Evolutionary conservation across 2,888 invertebrate genomes (phyloP), one percentile per base, ranked within the genome.

Genomic region (Leucania comma): DNA sequence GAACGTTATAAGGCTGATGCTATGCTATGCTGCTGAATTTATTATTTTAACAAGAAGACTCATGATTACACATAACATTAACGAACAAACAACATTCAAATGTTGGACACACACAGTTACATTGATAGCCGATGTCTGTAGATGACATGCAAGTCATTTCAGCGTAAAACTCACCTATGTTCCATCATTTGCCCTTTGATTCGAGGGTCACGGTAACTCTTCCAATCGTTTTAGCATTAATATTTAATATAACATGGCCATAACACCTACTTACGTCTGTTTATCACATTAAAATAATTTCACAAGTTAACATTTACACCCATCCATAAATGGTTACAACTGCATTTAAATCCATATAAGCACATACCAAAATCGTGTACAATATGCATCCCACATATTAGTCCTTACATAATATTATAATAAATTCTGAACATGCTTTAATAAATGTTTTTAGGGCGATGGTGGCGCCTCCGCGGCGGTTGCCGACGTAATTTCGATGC

Each of bases 401-500:
- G 62, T 60, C 63, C 56, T 78, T 78, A 75, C 58, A 72, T 75
- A 78, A 72, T 29, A 59, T 42, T 50, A 60, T 77, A 83, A 83
- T 83, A 74, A 76, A 83, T 83, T 83, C 83, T 64, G 69, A 58
- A 56, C 83, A 85, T 82, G 82, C 70, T 64, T 72, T 66, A 74
- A 72, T 82, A 77, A 82, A 72, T 67, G 69, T 60, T 77, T 85
- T 82, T 70, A 73, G 66, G 67, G 59, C 70, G 63, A 63, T 42
- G 50, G 70, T 76, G 83, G 83, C 83, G 83, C 83, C 83, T 72
- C 70, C 29, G 26, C 58, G 73, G 26, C 79, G 78, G 66, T 82
- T 67, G 56, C 29, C 59, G 70, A 67, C 10, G 75, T 70, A 75
- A 83, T 83, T 83, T 69, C 74, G 69, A 84, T 80, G 78, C 75